phyloP scores from a whole-genome alignment of 2,888 invertebrate species.

The Prenolepis imparis region DNA sequence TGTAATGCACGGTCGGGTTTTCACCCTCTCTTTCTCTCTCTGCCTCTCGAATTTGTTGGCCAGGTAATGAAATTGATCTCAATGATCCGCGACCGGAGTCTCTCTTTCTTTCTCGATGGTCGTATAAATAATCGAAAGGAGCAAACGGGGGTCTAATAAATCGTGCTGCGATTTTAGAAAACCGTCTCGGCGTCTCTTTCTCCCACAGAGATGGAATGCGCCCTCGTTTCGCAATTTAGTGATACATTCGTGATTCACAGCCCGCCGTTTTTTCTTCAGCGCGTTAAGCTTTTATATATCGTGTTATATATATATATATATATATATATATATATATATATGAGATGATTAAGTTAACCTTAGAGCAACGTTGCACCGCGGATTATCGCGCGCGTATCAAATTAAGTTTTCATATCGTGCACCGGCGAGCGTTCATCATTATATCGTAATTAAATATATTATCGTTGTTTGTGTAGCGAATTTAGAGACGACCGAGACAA shows the following conservation, averaged over 20 bases:
- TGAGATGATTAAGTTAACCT: conserved; percentile 56
- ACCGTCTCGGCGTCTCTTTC: neutral
- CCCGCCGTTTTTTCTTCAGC: neutral
- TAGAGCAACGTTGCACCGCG: conserved; percentile 46
- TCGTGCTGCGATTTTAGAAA: conserved; percentile 12
- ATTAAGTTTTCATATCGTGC: conserved; percentile 1
- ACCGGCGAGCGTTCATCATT: conserved; percentile 26
- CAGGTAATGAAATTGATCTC: conserved; percentile 54
- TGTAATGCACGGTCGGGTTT: conserved; percentile 32
- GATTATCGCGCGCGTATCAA: conserved; percentile 30
- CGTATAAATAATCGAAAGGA: conserved; percentile 48
- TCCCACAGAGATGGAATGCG: conserved; percentile 1
- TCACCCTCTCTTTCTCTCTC: neutral
- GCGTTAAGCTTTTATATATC: conserved; percentile 13
- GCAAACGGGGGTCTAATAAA: conserved; percentile 25
- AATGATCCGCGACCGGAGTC: conserved; percentile 47
- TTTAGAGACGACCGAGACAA: no score
- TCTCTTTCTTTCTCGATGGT: neutral
- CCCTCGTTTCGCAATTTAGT: neutral
- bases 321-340: no score
- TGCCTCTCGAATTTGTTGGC: conserved; percentile 13
- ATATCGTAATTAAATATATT: no score
- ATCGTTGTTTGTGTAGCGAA: no score
- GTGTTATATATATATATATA: no score
- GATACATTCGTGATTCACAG: conserved; percentile 15